Conservation (phyloP, 1,140 invertebrate genomes). For the Teleopsis dalmanni region DNA sequence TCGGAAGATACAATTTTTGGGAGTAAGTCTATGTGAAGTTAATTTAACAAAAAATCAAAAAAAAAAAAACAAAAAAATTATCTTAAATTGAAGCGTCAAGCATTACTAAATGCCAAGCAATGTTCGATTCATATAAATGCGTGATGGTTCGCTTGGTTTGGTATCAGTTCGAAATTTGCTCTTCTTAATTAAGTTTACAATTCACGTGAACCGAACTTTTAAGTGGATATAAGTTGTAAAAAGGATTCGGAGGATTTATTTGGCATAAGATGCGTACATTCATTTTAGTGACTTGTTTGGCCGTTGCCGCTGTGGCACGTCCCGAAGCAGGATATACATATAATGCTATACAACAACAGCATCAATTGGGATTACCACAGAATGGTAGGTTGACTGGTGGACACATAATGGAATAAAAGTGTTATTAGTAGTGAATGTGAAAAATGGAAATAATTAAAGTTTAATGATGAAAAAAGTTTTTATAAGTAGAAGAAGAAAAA, state of each 20-base stretch:
- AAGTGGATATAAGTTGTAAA: neutral
- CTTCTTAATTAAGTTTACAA: conserved; percentile 6
- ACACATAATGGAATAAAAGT: too few relatives aligned
- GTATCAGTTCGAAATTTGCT: conserved; percentile 14
- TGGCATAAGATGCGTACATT: conserved; percentile 24
- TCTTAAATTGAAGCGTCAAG: too few relatives aligned
- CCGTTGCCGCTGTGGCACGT: conserved; percentile 47
- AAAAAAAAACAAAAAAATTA: too few relatives aligned
- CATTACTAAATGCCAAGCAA: too few relatives aligned
- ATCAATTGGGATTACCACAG: conserved; percentile 28
- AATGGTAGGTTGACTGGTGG: conserved; percentile 24
- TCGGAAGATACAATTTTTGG: too few relatives aligned
- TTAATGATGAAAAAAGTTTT: too few relatives aligned
- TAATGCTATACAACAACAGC: conserved; percentile 45
- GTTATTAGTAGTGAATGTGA: too few relatives aligned
- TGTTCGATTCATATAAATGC: conserved; percentile 12
- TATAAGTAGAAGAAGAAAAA: too few relatives aligned
- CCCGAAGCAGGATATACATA: conserved; percentile 53
- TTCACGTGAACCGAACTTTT: neutral
- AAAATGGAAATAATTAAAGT: too few relatives aligned
- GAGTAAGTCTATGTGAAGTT: too few relatives aligned
- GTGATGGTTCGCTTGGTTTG: neutral
- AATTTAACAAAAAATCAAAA: too few relatives aligned
- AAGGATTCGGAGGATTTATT: neutral
- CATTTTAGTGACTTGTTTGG: conserved; percentile 46